Conservation (phyloP, 2,888 invertebrate genomes). For the Steromphala cineraria region DNA sequence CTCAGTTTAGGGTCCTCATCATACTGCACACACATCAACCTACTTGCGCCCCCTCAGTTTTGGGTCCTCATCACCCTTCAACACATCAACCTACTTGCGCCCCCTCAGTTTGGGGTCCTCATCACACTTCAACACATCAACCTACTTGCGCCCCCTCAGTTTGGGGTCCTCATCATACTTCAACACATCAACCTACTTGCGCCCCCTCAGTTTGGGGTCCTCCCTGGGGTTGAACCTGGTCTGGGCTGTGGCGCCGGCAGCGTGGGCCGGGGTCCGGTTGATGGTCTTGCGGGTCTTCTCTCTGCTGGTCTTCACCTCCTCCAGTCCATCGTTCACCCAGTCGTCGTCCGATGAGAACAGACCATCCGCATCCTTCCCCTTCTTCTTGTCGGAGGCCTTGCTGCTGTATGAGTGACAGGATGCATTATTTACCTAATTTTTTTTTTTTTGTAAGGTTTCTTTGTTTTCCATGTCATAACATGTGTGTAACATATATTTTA, state of each 20-base stretch:
- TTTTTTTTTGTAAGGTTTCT: neutral
- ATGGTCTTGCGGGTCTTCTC: neutral
- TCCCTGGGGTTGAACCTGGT: conserved; percentile 27
- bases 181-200: neutral
- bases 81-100: too few species aligned
- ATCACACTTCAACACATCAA: too few species aligned
- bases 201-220: conserved; percentile 15
- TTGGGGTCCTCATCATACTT: neutral
- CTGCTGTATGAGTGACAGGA: neutral
- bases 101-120: too few species aligned
- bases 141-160: too few species aligned
- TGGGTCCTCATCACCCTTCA: too few species aligned
- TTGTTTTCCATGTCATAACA: neutral
- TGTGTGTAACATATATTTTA: too few species aligned
- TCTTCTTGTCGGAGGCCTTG: neutral
- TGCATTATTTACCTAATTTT: too few species aligned
- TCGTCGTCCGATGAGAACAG: conserved; percentile 61
- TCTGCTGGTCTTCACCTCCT: neutral
- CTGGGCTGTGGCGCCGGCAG: neutral
- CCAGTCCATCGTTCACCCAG: conserved; percentile 36
- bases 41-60: too few species aligned
- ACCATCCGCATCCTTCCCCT: conserved; percentile 41
- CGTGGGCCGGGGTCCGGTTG: neutral
- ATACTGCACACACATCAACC: too few species aligned
- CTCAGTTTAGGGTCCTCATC: too few species aligned